Percentiles rank a stretch among this genome's conserved stretches.
Conservation (phyloP, 2,113 vertebrate genomes). For the Pseudopipra pipra region DNA sequence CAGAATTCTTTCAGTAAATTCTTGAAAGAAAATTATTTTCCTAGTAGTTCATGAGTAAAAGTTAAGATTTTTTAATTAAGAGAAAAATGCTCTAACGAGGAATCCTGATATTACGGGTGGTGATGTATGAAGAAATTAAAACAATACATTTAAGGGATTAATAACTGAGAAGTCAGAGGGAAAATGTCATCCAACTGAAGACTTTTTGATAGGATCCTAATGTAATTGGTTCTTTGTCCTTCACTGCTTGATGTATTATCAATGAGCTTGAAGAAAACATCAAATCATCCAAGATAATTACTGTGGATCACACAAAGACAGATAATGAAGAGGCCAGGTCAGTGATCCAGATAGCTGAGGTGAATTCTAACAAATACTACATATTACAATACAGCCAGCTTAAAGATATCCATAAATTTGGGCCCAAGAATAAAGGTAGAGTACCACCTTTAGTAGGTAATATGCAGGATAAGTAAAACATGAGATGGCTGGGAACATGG, state of each 20-base stretch:
- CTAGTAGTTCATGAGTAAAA: background rate
- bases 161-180: slow-evolving; percentile 2
- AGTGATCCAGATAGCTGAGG: background rate
- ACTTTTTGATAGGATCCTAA: slow-evolving; percentile 3
- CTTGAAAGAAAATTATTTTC: background rate
- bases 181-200: slow-evolving; percentile 25
- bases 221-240: slow-evolving; percentile 43
- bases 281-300: slow-evolving; percentile 29
- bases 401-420: background rate
- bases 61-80: background rate
- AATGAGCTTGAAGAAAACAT: slow-evolving; percentile 48
- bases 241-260: slow-evolving; percentile 42
- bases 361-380: background rate
- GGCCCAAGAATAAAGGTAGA: background rate
- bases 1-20: background rate
- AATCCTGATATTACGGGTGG: background rate
- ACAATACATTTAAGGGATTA: background rate
- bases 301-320: background rate
- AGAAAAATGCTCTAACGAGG: background rate
- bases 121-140: background rate
- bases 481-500: rapidly evolving
- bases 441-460: too few relatives aligned
- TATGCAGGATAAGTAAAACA: background rate
- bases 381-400: background rate
- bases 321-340: background rate